Conservation (phyloP, 92 coral and sea anemone genomes). For the Epizoanthus stellaris region DNA sequence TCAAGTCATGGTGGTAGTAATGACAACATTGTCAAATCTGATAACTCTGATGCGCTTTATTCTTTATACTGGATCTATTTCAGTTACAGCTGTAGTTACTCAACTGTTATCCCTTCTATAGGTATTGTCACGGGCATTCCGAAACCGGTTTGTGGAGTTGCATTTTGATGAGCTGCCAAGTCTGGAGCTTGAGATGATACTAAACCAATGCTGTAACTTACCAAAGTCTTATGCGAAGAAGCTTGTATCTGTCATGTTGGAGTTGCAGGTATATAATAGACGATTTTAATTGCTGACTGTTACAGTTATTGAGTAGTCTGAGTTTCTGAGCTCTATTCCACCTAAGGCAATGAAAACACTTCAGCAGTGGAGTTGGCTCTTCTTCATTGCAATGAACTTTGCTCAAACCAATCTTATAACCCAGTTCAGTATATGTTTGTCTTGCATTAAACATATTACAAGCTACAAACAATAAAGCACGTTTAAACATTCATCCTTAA, state of each 20-base stretch:
- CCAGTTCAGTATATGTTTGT: background rate
- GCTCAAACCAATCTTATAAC: background rate
- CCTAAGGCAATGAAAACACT: too few relatives aligned
- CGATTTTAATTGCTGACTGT: background rate
- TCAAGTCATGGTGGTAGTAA: too few relatives aligned
- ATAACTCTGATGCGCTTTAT: background rate
- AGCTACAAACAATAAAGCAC: background rate
- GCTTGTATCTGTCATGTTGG: constrained; percentile 87
- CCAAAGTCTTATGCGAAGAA: constrained; percentile 97
- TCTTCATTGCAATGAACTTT: too few relatives aligned
- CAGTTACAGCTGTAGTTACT: background rate
- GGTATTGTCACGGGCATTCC: constrained; percentile 95
- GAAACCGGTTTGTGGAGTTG: constrained; percentile 97
- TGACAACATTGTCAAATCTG: too few relatives aligned
- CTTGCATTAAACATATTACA: too few relatives aligned
- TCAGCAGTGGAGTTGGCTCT: too few relatives aligned
- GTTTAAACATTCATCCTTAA: background rate
- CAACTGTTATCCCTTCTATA: constrained; percentile 20
- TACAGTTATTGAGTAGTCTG: too few relatives aligned
- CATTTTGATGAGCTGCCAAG: constrained; percentile 99
- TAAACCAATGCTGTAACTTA: constrained; percentile 85
- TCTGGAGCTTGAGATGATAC: constrained; percentile 85
- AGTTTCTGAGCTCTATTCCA: too few relatives aligned
- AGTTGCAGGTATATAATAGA: constrained; percentile 74
- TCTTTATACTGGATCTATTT: background rate